These are phyloP conservation scores for Ferrisia virgata DNA, from an alignment of 2,888 invertebrate genomes.

Conservation along the genomic window DNA sequence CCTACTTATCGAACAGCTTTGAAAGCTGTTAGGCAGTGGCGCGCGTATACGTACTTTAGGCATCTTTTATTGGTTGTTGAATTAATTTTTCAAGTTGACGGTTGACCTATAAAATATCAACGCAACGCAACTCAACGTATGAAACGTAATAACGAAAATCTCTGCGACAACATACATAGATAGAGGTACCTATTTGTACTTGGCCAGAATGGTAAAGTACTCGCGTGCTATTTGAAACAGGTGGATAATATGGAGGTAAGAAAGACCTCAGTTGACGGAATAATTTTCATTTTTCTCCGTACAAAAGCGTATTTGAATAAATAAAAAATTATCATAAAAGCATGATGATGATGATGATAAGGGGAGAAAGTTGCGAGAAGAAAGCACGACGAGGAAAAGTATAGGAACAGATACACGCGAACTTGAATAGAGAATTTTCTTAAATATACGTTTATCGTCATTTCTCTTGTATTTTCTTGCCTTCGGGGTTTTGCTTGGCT, in stretches of 20 bases:
- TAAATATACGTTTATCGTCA: slow-evolving; percentile 20
- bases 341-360: neutral
- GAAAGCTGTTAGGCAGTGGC: no score
- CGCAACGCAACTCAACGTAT: neutral
- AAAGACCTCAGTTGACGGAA: neutral
- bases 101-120: no score
- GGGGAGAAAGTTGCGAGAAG: neutral
- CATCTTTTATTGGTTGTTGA: no score
- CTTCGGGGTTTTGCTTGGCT: slow-evolving; percentile 1
- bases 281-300: slow-evolving; percentile 19
- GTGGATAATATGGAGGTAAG: neutral
- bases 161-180: neutral
- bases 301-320: neutral
- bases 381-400: neutral
- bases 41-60: no score
- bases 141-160: neutral
- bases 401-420: neutral
- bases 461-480: slow-evolving; percentile 19
- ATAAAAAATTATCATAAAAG: slow-evolving; percentile 20
- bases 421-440: slow-evolving; percentile 6
- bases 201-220: no score
- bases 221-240: neutral
- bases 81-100: no score
- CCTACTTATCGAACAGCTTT: no score
- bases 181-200: neutral